Percentiles rank a stretch among this genome's conserved stretches.
Evolutionary conservation across 2,888 invertebrate genomes (phyloP).

Genomic region (Gastracanthus pulcherrimus): DNA sequence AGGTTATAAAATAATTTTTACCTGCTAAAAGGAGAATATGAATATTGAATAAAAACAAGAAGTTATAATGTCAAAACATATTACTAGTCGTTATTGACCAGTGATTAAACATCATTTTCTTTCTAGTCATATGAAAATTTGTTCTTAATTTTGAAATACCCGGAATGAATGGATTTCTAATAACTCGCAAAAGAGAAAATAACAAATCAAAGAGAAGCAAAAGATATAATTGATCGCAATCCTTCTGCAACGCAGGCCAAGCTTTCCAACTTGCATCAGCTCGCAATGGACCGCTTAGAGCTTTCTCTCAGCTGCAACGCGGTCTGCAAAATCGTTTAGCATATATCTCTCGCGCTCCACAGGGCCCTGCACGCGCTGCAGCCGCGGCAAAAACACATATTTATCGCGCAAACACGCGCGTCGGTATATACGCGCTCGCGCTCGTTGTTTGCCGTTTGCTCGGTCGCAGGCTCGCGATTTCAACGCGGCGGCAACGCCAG

Average conservation of each 20-base stretch:
- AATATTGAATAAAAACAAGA: no score
- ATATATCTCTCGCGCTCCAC: neutral
- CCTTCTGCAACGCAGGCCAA: neutral
- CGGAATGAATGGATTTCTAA: no score
- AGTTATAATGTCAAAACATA: no score
- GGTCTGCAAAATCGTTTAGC: neutral
- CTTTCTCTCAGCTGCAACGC: neutral
- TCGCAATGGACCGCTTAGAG: neutral
- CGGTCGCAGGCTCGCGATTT: neutral
- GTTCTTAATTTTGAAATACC: no score
- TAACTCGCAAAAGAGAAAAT: no score
- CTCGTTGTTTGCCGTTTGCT: constrained; percentile 27
- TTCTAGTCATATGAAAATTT: no score
- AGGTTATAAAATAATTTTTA: no score
- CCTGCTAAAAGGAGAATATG: no score
- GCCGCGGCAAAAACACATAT: neutral
- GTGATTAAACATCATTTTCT: no score
- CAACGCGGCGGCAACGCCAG: neutral
- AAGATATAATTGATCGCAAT: neutral
- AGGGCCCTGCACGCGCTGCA: neutral
- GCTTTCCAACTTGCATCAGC: neutral
- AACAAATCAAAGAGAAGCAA: no score
- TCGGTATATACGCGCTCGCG: neutral
- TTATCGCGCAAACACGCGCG: constrained; percentile 27
- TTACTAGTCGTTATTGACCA: no score